Evolutionary conservation across 2,888 invertebrate species (phyloP).

Genomic region (Linyphia triangularis): DNA sequence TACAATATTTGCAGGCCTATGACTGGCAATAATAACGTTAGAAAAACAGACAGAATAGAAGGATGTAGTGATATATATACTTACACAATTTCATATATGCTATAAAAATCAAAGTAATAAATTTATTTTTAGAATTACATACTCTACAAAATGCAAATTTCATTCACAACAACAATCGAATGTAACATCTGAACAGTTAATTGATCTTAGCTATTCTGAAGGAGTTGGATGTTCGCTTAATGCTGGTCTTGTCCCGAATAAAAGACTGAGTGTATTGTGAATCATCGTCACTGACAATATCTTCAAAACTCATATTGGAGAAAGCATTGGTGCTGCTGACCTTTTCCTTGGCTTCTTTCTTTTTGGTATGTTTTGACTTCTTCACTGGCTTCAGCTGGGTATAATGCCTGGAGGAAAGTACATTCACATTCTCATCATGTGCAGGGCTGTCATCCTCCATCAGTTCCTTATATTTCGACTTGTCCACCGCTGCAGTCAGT

Average conservation of each 20-base stretch:
- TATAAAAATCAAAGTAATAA: constrained; percentile 70
- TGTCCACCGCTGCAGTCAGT: constrained; percentile 67
- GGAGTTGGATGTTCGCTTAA: constrained; percentile 72
- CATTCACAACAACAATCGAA: constrained; percentile 49
- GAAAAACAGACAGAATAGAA: constrained; percentile 21
- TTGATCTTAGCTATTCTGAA: constrained; percentile 72
- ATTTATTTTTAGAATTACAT: constrained; percentile 72
- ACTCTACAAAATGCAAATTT: constrained; percentile 66
- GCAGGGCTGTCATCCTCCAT: constrained; percentile 70
- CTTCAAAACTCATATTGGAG: constrained; percentile 77
- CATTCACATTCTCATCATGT: constrained; percentile 75
- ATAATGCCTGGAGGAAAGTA: constrained; percentile 65
- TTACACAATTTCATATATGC: constrained; percentile 52
- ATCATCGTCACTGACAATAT: constrained; percentile 75
- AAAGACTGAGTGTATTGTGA: constrained; percentile 68
- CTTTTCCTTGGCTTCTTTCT: constrained; percentile 72
- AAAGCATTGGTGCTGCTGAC: constrained; percentile 74
- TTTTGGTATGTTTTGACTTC: constrained; percentile 70
- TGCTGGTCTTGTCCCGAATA: constrained; percentile 61
- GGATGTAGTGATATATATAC: constrained; percentile 45
- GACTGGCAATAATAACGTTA: constrained; percentile 45
- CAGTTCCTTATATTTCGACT: constrained; percentile 75
- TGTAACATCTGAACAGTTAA: constrained; percentile 41
- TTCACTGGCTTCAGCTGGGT: constrained; percentile 69
- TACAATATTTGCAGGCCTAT: constrained; percentile 65